Evolutionary conservation across 2,113 vertebrate genomes (phyloP).

Genomic region (cattle (Bos taurus)): DNA sequence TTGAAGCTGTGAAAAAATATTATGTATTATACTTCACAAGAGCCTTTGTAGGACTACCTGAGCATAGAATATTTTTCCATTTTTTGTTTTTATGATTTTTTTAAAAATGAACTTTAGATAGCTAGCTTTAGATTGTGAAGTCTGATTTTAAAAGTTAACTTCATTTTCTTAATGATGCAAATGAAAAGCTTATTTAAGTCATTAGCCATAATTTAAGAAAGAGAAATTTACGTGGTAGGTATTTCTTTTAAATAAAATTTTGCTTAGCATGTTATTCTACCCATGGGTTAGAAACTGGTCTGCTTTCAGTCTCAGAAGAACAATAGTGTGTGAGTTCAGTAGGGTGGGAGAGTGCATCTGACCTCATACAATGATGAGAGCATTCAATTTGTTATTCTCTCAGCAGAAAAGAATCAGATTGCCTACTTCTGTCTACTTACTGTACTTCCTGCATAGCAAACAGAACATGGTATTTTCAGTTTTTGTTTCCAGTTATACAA

Average conservation of each 20-base stretch:
- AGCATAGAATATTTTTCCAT: background rate
- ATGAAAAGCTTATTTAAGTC: background rate
- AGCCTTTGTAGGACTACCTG: background rate
- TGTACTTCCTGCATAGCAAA: background rate
- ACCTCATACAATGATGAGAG: background rate
- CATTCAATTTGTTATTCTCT: background rate
- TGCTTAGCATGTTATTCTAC: background rate
- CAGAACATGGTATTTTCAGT: background rate
- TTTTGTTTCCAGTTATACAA: background rate
- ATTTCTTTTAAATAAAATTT: constrained; percentile 21
- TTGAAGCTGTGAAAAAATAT: background rate
- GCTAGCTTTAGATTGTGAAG: background rate
- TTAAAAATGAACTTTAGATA: background rate
- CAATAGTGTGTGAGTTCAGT: background rate
- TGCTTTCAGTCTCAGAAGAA: background rate
- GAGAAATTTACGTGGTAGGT: background rate
- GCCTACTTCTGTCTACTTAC: background rate
- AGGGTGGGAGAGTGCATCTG: background rate
- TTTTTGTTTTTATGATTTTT: background rate
- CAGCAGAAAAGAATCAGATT: background rate
- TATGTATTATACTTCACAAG: background rate
- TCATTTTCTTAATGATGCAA: background rate
- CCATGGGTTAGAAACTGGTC: background rate
- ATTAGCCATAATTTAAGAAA: background rate
- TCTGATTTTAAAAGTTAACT: constrained; percentile 4